Evolutionary conservation across 2,113 vertebrate species (phyloP).

Genomic region (Lutjanus erythropterus): DNA sequence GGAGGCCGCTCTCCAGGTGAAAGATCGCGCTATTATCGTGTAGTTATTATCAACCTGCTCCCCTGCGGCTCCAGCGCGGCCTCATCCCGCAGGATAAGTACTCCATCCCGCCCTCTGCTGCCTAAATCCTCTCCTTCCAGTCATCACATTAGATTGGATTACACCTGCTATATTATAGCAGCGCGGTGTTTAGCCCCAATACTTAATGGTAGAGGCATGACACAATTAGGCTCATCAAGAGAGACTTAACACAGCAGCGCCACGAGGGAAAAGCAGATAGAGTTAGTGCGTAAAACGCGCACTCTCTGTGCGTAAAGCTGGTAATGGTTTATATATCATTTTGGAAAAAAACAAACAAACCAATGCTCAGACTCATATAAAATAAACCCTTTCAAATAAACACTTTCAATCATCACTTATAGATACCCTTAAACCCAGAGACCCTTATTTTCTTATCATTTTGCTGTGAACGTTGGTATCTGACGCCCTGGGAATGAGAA

Average conservation of each 20-base stretch:
- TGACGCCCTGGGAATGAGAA: too few species aligned
- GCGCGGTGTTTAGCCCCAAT: conserved; percentile 62
- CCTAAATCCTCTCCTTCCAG: conserved; percentile 78
- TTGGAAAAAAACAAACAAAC: too few species aligned
- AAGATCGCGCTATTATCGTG: conserved; percentile 78
- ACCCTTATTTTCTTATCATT: too few species aligned
- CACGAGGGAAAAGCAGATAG: conserved; percentile 5
- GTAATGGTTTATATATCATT: conserved; percentile 19
- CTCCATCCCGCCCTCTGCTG: conserved; percentile 81
- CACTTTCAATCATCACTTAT: too few species aligned
- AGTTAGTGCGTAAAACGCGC: conserved; percentile 58
- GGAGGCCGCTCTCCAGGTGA: conserved; percentile 81
- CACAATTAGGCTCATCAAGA: conserved; percentile 76
- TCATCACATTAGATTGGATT: conserved; percentile 87
- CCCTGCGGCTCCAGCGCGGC: conserved; percentile 75
- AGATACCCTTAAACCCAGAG: too few species aligned
- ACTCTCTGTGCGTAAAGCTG: conserved; percentile 38
- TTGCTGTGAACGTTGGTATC: too few species aligned
- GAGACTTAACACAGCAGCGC: conserved; percentile 52
- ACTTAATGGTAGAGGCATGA: conserved; percentile 73
- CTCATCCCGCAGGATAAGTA: conserved; percentile 72
- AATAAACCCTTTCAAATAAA: too few species aligned
- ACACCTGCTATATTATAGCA: conserved; percentile 82
- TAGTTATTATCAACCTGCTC: conserved; percentile 74
- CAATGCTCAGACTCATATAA: too few species aligned